Evolutionary conservation across 2,113 vertebrate species (phyloP), one percentile per base, ranked within the genome.

Genomic region (Callipepla squamata): DNA sequence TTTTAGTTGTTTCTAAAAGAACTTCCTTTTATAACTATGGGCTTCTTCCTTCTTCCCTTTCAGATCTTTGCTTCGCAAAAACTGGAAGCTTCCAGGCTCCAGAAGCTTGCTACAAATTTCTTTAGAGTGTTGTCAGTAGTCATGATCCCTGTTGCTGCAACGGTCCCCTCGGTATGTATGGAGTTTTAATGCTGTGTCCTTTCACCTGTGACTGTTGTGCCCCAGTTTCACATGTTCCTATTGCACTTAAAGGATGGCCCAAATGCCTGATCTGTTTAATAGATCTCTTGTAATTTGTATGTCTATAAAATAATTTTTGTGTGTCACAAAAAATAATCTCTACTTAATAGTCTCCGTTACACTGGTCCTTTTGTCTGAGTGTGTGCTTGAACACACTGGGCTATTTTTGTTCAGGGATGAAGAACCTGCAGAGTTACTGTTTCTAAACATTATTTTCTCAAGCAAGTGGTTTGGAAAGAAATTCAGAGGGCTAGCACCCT

Each of bases 61-160:
- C 95, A 99, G 99, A 96, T 99, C 36, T 98, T 99, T 93, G 96
- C 98, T 77, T 95, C 98, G 0, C 98, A 98, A 42, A 98, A 97
- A 75, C 5, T 77, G 6, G 53, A 96, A 30, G 72, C 90, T 15
- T 98, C 98, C 23, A 96, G 73, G n/a, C 91, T 99, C 58, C 99
- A 99, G 96, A 98, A 91, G 36, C 70, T 97, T 1, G 19, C 96
- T 7, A 98, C 98, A 0, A 94, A 99, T 96, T 90, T 97, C 51
- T 95, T 99, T 38, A 97, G 99, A 9, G 96, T 77, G 0, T 14
- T 99, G 18, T 98, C 98, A 0, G 40, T 99, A 21, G 13, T 98
- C 44, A 99, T 99, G 98, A 94, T 99, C 48, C 99, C 99, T 8
- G 26, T 99, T 21, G 98, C 99, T 13, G 98, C 99, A 2, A 94